phyloP scores from a whole-genome alignment of 2,888 invertebrate genomes.

The Belgica antarctica region DNA sequence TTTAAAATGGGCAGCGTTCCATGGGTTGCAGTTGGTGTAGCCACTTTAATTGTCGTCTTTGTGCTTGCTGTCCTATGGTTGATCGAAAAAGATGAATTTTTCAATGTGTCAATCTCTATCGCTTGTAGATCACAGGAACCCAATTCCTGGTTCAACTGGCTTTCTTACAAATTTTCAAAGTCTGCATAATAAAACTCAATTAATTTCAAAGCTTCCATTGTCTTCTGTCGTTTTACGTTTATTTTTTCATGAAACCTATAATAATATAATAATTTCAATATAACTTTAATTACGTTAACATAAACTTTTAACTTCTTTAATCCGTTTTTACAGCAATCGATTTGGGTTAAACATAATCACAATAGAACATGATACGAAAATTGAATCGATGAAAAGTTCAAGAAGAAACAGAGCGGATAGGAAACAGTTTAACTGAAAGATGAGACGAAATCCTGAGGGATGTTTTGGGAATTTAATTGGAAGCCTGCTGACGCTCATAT shows the following conservation, averaged over 20 bases:
- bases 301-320: constrained; percentile 11
- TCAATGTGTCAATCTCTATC: too few species aligned
- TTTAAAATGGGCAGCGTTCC: too few species aligned
- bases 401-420: not conserved
- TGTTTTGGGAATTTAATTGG: not conserved
- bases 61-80: not conserved
- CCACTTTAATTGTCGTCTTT: too few species aligned
- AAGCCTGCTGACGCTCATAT: not conserved
- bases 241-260: not conserved
- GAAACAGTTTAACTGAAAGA: too few species aligned
- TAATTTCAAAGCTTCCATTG: not conserved
- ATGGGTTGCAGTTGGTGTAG: not conserved
- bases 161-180: not conserved
- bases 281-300: not conserved
- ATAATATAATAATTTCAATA: constrained; percentile 15
- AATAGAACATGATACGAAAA: not conserved
- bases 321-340: not conserved
- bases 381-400: not conserved
- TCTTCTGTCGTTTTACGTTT: not conserved
- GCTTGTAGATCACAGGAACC: too few species aligned
- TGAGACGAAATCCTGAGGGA: constrained; percentile 4
- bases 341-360: constrained; percentile 6
- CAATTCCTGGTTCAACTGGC: constrained; percentile 1
- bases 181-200: not conserved
- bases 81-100: too few species aligned